Evolutionary conservation across 2,888 invertebrate genomes (phyloP).

Genomic region (Orthonevra nobilis): DNA sequence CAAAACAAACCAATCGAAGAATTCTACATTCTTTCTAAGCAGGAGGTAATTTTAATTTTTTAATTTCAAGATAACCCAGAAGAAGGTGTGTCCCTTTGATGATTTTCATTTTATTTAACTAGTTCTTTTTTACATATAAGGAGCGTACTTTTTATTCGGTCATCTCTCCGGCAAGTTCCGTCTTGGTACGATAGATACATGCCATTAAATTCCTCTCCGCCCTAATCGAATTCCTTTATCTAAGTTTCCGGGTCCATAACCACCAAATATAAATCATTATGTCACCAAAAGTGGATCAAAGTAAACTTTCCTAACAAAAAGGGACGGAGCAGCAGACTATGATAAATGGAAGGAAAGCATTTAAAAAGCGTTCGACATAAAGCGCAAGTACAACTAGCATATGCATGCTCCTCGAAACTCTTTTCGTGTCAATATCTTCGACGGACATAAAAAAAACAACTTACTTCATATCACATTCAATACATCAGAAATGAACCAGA

Average conservation of each 20-base stretch:
- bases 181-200: neutral
- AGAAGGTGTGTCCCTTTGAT: too few relatives aligned
- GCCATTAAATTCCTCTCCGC: neutral
- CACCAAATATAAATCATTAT: constrained; percentile 59
- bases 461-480: constrained; percentile 5
- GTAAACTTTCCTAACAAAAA: constrained; percentile 41
- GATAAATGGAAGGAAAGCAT: constrained; percentile 52
- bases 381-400: constrained; percentile 16
- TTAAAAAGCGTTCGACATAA: constrained; percentile 39
- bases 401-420: neutral
- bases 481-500: constrained; percentile 33
- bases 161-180: too few relatives aligned
- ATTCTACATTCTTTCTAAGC: too few relatives aligned
- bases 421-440: constrained; percentile 21
- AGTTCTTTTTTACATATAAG: too few relatives aligned
- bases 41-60: too few relatives aligned
- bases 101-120: too few relatives aligned
- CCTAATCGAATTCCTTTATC: constrained; percentile 1
- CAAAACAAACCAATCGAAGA: too few relatives aligned
- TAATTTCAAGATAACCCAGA: too few relatives aligned
- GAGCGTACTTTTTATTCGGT: too few relatives aligned
- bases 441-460: neutral
- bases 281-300: constrained; percentile 51
- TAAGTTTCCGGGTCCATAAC: constrained; percentile 22
- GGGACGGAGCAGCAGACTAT: constrained; percentile 12